Evolutionary conservation across 2,113 vertebrate genomes (phyloP).

Genomic region (Desmodus rotundus): DNA sequence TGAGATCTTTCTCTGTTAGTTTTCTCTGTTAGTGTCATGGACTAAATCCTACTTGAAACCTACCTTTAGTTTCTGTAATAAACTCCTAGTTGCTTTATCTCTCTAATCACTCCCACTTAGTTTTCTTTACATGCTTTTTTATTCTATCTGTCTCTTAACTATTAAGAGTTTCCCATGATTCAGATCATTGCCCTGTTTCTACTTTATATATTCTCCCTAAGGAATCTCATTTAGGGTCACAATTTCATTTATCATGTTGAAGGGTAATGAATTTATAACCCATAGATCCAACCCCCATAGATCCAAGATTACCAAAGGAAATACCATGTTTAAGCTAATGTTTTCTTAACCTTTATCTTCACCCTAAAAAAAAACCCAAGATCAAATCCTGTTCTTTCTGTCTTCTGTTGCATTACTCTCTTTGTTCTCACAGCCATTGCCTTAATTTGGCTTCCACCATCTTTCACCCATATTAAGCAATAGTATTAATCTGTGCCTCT

Average conservation of each 20-base stretch:
- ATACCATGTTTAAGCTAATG: not conserved
- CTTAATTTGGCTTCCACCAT: not conserved
- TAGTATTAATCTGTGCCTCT: not conserved
- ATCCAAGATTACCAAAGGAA: not conserved
- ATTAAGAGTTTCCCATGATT: not conserved
- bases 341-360: not conserved
- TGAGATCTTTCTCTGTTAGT: not conserved
- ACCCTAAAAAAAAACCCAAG: constrained; percentile 1
- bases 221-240: not conserved
- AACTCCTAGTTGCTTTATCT: not conserved
- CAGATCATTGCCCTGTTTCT: not conserved
- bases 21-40: not conserved
- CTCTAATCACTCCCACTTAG: not conserved
- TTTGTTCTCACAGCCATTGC: not conserved
- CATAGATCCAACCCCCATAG: not conserved
- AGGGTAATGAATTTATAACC: not conserved
- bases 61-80: not conserved
- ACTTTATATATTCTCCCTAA: not conserved
- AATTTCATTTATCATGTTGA: not conserved
- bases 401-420: not conserved
- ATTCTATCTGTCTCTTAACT: not conserved
- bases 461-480: not conserved
- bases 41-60: not conserved
- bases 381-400: not conserved
- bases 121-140: not conserved